Conservation (phyloP, 2,113 vertebrate species). For the Smithornis capensis region DNA sequence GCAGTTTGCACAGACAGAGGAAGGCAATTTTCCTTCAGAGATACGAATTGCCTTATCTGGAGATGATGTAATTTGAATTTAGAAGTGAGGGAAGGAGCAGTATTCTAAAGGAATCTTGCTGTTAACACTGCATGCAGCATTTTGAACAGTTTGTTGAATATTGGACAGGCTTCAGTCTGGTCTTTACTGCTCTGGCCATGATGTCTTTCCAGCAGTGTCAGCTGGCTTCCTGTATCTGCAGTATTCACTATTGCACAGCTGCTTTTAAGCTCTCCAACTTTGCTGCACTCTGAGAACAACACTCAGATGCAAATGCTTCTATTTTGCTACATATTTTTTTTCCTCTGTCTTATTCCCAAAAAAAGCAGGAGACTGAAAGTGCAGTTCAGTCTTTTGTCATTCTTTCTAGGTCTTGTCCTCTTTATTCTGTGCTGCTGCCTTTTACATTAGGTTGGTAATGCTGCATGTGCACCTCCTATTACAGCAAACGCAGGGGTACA, state of each 20-base stretch:
- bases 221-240: neutral
- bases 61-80: neutral
- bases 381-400: neutral
- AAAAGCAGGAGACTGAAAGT: neutral
- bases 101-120: neutral
- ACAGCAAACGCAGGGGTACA: neutral
- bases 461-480: neutral
- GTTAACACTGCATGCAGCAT: neutral
- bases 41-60: neutral
- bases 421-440: neutral
- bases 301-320: neutral
- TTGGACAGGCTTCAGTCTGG: neutral
- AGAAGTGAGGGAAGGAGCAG: neutral
- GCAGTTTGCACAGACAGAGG: conserved; percentile 23
- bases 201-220: neutral
- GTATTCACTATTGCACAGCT: neutral
- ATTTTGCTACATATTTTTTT: neutral
- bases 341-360: neutral
- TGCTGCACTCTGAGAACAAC: neutral
- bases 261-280: neutral
- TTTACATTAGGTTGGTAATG: neutral
- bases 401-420: neutral
- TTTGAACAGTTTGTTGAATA: neutral
- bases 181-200: neutral
- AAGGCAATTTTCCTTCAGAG: neutral